These are phyloP conservation scores for Mus minutoides DNA, from an alignment of 2,797 vertebrate genomes.

Conservation along the genomic window DNA sequence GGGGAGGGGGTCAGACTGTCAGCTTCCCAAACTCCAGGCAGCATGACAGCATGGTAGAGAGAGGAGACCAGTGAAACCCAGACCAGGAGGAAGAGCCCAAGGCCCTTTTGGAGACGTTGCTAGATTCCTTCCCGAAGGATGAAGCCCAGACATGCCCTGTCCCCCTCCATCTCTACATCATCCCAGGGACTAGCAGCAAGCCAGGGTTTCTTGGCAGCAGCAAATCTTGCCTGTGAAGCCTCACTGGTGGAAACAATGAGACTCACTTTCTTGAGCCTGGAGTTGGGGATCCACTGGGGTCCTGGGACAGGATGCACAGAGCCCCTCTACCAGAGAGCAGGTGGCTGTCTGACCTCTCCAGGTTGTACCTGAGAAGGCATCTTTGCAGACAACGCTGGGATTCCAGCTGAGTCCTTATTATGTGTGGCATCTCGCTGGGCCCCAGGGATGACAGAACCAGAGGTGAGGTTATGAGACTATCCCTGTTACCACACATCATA, in stretches of 20 bases:
- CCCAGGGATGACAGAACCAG: background rate
- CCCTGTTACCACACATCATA: background rate
- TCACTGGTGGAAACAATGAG: fast-evolving
- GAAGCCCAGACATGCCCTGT: background rate
- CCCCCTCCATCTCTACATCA: background rate
- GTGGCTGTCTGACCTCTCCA: background rate
- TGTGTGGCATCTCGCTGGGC: background rate
- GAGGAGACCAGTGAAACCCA: background rate
- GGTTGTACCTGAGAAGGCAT: background rate
- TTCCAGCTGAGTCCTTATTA: background rate
- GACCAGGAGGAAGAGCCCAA: background rate
- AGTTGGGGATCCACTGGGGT: background rate
- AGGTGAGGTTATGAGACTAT: background rate
- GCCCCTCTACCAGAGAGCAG: background rate
- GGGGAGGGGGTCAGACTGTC: background rate
- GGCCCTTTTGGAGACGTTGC: background rate
- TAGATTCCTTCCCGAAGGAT: background rate
- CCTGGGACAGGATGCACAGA: background rate
- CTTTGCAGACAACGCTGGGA: background rate
- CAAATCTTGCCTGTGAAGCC: background rate
- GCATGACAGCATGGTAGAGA: background rate
- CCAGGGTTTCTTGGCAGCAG: background rate
- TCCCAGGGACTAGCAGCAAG: background rate
- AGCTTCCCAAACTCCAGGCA: background rate
- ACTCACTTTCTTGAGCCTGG: fast-evolving